Conservation (phyloP, 2,797 vertebrate species). For the Lateolabrax maculatus region DNA sequence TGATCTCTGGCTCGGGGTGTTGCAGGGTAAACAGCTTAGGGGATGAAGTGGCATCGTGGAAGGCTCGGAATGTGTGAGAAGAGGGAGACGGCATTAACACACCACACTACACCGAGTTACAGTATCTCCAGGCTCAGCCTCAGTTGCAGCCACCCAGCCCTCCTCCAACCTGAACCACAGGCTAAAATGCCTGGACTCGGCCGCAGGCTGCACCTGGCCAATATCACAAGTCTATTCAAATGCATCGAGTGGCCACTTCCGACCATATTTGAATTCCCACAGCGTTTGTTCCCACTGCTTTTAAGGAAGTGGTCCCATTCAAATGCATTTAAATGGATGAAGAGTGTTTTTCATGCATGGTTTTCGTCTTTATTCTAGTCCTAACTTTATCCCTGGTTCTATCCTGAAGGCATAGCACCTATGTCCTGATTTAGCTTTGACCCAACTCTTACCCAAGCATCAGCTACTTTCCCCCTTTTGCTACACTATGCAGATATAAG, state of each 20-base stretch:
- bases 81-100: conserved; percentile 25
- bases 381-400: neutral
- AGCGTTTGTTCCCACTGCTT: too few species aligned
- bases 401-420: too few species aligned
- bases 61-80: conserved; percentile 44
- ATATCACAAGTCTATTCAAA: conserved; percentile 6
- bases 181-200: neutral
- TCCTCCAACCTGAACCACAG: neutral
- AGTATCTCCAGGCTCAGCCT: neutral
- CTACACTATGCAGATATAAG: neutral
- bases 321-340: neutral
- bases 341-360: neutral
- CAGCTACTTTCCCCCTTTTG: neutral
- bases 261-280: neutral
- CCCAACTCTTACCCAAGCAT: neutral
- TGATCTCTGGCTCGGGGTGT: conserved; percentile 66
- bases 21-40: conserved; percentile 65
- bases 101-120: neutral
- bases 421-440: neutral
- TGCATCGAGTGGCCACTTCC: neutral
- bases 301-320: too few species aligned
- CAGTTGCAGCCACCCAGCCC: neutral
- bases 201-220: neutral
- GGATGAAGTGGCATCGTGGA: conserved; percentile 59
- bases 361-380: neutral